Percentiles rank a stretch among this genome's conserved stretches.
These are phyloP conservation scores for Neoscelio sp. DNA, from an alignment of 2,888 invertebrate genomes.

Conservation along the genomic window DNA sequence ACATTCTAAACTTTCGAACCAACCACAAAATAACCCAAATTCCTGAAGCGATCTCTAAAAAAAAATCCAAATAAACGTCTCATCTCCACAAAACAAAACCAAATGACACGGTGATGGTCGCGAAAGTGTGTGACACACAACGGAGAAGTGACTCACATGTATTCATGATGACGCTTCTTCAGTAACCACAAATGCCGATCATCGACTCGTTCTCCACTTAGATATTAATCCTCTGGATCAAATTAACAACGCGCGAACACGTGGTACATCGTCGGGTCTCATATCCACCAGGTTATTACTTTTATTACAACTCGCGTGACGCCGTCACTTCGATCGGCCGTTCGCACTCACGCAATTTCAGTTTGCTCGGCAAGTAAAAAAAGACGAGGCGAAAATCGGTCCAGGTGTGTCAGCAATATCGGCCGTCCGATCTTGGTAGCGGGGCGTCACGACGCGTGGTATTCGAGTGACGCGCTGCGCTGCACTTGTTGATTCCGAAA, in stretches of 20 bases:
- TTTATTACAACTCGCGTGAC: conserved; percentile 25
- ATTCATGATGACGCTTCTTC: conserved; percentile 55
- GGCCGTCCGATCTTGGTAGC: conserved; percentile 4
- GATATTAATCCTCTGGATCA: conserved; percentile 4
- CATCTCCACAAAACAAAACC: conserved; percentile 2
- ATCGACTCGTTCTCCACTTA: not conserved
- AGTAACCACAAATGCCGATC: too few relatives aligned
- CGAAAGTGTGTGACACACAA: conserved; percentile 45
- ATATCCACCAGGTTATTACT: conserved; percentile 22
- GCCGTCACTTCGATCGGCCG: conserved; percentile 7
- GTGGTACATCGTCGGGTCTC: conserved; percentile 35
- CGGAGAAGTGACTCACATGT: conserved; percentile 49
- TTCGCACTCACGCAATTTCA: conserved; percentile 21
- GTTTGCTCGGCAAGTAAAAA: too few relatives aligned
- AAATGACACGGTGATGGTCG: conserved; percentile 25
- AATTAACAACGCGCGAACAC: conserved; percentile 38
- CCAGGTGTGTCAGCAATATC: too few relatives aligned
- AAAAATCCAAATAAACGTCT: not conserved
- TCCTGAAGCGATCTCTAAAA: conserved; percentile 24
- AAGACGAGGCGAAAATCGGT: too few relatives aligned
- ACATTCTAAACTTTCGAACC: conserved; percentile 24
- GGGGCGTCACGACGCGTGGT: conserved; percentile 45
- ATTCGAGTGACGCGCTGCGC: conserved; percentile 28
- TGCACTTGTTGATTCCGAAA: conserved; percentile 77
- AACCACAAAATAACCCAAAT: conserved; percentile 39